Base-by-base conservation (phyloP, 1,140 invertebrate species). In the Drosophila orena region DNA sequence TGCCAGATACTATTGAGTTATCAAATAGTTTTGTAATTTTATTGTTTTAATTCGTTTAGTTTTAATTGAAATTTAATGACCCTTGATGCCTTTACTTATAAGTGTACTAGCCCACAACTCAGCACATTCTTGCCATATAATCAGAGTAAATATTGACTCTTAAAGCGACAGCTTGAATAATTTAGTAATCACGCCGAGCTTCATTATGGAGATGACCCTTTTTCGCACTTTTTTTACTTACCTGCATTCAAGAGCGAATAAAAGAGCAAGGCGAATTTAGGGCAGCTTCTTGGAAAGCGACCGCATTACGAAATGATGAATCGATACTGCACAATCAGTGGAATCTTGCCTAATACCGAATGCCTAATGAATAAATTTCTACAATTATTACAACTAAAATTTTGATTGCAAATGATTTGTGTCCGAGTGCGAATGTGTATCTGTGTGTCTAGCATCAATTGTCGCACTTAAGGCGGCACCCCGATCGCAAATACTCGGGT, bases 311-410 rank as follows among this genome's bases (percentile, higher is more conserved):
- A 15, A 7, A 10, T 50, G 6, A 55, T 57, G 5, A 14, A 69
- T 70, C 5, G n/a, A 43, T 43, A 43, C 17, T 42, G 38, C 14
- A 40, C 10, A 14, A 3, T 14, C 24, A 10, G 6, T 37, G 4
- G n/a, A 49, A 35, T 50, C 50, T 22, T 22, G 22, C 42, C 42
- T 7, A 30, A 12, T 37, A 20, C 14, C 35, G 34, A 35, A n/a
- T n/a, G 15, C 38, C 35, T 40, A 56, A 75, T 52, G 43, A 76
- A 69, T 49, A 53, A 72, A 72, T 78, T 75, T 47, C 40, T 74
- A 60, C 71, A 81, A 86, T 86, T 80, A 81, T 56, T 27, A 17
- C 53, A 57, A 71, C 75, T 75, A 71, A 86, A 62, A 43, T 61
- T 71, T 78, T 70, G 64, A 81, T 78, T 75, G 56, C 61, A 53